phyloP scores from a whole-genome alignment of 2,888 invertebrate genomes.

The Entomobrya proxima region DNA sequence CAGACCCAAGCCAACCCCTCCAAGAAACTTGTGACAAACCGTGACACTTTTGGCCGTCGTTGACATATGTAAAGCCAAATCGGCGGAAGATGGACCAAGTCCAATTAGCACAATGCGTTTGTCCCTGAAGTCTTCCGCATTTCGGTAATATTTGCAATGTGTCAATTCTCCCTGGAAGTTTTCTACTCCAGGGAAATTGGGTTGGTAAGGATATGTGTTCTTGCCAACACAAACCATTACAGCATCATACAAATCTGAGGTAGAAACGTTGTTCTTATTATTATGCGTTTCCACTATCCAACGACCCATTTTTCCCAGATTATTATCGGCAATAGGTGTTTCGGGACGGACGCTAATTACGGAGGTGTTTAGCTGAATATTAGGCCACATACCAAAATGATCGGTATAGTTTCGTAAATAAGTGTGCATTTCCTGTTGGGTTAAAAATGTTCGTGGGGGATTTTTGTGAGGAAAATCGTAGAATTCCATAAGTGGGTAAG shows the following conservation, averaged over 20 bases:
- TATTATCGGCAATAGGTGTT: not conserved
- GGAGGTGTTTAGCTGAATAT: slow-evolving; percentile 1
- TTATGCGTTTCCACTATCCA: slow-evolving; percentile 30
- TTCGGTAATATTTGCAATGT: slow-evolving; percentile 4
- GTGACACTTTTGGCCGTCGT: not conserved
- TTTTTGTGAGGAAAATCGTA: not conserved
- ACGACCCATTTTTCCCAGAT: not conserved
- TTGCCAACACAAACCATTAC: slow-evolving; percentile 1
- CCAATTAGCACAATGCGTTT: not conserved
- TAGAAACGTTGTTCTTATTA: not conserved
- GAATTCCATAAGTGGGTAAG: slow-evolving; percentile 1
- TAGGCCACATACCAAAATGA: slow-evolving; percentile 7
- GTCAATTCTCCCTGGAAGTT: not conserved
- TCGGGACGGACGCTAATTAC: not conserved
- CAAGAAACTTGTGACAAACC: not conserved
- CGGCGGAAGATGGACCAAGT: not conserved
- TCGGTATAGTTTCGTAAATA: not conserved
- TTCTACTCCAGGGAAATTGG: not conserved
- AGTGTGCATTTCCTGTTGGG: not conserved
- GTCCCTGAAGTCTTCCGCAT: not conserved
- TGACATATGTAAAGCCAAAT: not conserved
- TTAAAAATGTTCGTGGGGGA: not conserved
- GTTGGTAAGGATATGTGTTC: not conserved
- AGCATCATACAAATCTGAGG: not conserved
- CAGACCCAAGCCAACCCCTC: not conserved